Conservation (phyloP, 2,888 invertebrate species). For the Cheilosia pagana region DNA sequence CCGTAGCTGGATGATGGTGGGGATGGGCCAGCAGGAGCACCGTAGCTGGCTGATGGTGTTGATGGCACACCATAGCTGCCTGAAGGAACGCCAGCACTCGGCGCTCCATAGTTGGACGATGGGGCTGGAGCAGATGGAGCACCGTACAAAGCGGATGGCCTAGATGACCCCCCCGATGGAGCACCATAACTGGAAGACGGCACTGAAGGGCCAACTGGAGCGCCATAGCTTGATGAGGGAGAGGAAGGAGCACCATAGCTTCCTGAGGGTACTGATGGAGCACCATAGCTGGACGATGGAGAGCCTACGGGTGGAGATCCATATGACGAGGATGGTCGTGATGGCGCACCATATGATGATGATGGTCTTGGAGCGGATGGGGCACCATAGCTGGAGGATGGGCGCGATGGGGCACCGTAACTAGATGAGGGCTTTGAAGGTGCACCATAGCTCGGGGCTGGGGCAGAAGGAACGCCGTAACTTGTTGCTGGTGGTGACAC, state of each 20-base stretch:
- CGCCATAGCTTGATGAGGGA: slow-evolving; percentile 60
- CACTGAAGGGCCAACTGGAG: slow-evolving; percentile 76
- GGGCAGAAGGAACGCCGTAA: slow-evolving; percentile 85
- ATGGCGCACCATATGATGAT: slow-evolving; percentile 81
- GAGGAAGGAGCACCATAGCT: slow-evolving; percentile 72
- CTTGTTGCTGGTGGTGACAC: slow-evolving; percentile 84
- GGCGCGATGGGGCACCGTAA: slow-evolving; percentile 81
- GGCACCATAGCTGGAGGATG: slow-evolving; percentile 55
- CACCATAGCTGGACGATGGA: slow-evolving; percentile 79
- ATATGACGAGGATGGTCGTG: slow-evolving; percentile 84
- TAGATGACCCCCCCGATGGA: slow-evolving; percentile 83
- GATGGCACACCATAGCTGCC: slow-evolving; percentile 81
- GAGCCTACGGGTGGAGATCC: slow-evolving; percentile 80
- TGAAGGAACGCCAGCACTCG: slow-evolving; percentile 81
- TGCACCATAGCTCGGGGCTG: slow-evolving; percentile 79
- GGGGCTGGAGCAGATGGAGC: slow-evolving; percentile 80
- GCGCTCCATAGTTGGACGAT: slow-evolving; percentile 75
- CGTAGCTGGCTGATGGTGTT: slow-evolving; percentile 83
- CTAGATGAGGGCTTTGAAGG: slow-evolving; percentile 79
- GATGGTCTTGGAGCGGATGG: slow-evolving; percentile 72
- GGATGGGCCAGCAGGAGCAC: slow-evolving; percentile 79
- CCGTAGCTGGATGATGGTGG: slow-evolving; percentile 80
- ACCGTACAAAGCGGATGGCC: slow-evolving; percentile 84
- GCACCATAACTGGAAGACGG: slow-evolving; percentile 79
- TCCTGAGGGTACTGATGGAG: slow-evolving; percentile 78